Evolutionary conservation across 2,888 invertebrate species (phyloP).

Genomic region (Papilio elwesi): DNA sequence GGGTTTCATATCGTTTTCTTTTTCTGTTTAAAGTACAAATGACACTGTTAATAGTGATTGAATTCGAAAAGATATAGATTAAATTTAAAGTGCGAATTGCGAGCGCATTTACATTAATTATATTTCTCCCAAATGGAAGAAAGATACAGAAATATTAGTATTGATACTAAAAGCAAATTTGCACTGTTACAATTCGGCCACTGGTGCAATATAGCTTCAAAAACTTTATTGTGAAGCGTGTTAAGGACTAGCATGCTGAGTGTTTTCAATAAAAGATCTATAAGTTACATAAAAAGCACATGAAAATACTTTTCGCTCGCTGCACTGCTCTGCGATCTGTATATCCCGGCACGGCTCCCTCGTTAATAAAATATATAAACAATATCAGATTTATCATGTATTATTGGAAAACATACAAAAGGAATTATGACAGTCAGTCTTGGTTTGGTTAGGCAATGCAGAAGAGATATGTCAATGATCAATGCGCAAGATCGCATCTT

Average conservation of each 20-base stretch:
- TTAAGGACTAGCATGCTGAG: background rate
- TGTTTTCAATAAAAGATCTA: background rate
- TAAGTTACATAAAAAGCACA: background rate
- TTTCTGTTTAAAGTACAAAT: background rate
- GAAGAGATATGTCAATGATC: constrained; percentile 4
- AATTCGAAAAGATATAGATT: background rate
- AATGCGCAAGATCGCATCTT: background rate
- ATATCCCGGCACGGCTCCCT: background rate
- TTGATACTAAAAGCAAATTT: background rate
- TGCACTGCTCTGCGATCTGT: no score
- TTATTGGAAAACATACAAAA: no score
- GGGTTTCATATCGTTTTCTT: background rate
- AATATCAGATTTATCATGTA: no score
- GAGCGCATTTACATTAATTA: no score
- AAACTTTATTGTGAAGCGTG: background rate
- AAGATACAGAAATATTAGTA: background rate
- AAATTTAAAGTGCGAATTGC: background rate
- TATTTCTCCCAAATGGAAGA: background rate
- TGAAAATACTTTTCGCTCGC: no score
- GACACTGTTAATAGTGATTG: background rate
- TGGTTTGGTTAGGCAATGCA: no score
- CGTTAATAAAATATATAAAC: no score
- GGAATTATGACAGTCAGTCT: no score
- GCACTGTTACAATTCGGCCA: background rate
- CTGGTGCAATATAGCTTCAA: background rate